A percentile compares a stretch with the other conserved stretches of the same genome.
Conservation (phyloP, 2,113 vertebrate genomes). For the Sclerurus mexicanus region DNA sequence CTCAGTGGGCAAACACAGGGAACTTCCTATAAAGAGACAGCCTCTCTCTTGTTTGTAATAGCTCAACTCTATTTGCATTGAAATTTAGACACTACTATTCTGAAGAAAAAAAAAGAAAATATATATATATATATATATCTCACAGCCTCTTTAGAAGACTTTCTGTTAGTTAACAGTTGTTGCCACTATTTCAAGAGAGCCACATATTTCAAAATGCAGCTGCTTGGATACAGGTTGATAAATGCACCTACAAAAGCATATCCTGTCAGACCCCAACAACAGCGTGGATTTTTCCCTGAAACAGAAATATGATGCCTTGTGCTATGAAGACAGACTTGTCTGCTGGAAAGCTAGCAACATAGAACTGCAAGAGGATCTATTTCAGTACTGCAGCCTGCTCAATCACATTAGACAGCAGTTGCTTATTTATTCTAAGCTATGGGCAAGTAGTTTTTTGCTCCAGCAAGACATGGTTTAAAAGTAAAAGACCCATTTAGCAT, state of each 20-base stretch:
- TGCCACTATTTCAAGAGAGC: neutral
- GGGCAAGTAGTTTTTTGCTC: neutral
- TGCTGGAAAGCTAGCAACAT: neutral
- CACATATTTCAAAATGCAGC: neutral
- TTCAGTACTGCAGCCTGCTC: accelerated
- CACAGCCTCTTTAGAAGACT: neutral
- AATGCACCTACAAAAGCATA: neutral
- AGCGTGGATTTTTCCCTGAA: neutral
- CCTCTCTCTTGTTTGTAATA: neutral
- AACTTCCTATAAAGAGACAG: neutral
- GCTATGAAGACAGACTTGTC: neutral
- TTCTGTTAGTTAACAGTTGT: neutral
- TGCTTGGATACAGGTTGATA: neutral
- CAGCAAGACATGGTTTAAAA: neutral
- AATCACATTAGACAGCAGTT: neutral
- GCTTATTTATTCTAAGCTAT: neutral
- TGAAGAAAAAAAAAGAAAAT: neutral
- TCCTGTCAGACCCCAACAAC: neutral
- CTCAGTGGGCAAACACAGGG: neutral
- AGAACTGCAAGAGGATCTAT: neutral
- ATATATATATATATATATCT: neutral
- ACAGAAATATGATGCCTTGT: neutral
- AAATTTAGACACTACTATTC: neutral
- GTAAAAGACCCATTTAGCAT: neutral
- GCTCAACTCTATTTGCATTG: neutral